Evolutionary conservation across 1,140 invertebrate species (phyloP), one percentile per base, ranked within the genome.

Genomic region (Onthophagus taurus): DNA sequence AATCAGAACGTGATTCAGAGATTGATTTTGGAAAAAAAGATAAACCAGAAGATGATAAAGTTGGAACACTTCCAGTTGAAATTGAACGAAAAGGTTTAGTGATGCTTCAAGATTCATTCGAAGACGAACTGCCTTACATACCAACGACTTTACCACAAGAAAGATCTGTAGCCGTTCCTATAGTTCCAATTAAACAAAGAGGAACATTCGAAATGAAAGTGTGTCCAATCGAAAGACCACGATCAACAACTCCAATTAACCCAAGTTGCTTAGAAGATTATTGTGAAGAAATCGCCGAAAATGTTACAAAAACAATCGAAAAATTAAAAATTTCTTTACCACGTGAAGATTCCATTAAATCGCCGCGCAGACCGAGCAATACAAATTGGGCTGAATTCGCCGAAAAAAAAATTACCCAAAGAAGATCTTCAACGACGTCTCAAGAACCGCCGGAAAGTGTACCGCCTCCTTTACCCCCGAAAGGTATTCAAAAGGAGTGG

Each of bases 101-200:
- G 3, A 72, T 82, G 31, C 74, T 80, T 52, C 83, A 88, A 51
- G 85, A 88, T 51, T 86, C 85, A 7, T 85, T 89, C 50, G 86
- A 91, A 47, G 85, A 87, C 42, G 87, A 90, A 66, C 66, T 90
- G 54, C 88, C 88, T 1, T 89, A 86, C 56, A 77, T 90, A 47
- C 85, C 86, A 29, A 90, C 87, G 3, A 90, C 86, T 23, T 63
- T 90, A 42, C 86, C 87, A 11, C 68, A 79, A 58, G 87, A 90
- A 67, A 77, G 86, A 33, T 83, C 86, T 5, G 72, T 83, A 31
- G 86, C 81, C 11, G 67, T 89, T 41, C 82, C 84, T 1, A 83
- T 90, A 42, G 72, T 89, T 31, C 86, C 88, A 14, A 75, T 88
- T 31, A 82, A 81, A 54, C 78, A 87, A 60, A 71, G 88, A 38